A percentile compares a stretch with the other conserved stretches of the same genome.
Conservation (phyloP, 2,113 vertebrate genomes). For the Heliornis fulica region DNA sequence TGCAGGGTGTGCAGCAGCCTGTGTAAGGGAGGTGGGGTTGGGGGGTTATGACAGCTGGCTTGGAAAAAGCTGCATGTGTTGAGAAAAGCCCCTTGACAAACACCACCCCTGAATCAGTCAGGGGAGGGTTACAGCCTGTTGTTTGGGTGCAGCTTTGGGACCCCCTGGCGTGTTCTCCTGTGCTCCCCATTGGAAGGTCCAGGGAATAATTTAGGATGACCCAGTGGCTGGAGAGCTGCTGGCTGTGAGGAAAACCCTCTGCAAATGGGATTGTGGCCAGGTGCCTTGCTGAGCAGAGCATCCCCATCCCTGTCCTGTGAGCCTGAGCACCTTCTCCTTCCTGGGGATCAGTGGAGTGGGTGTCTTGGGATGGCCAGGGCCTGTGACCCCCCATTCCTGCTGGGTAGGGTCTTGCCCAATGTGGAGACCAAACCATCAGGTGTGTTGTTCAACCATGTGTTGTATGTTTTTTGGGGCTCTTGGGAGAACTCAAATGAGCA, state of each 20-base stretch:
- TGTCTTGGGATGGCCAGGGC: not conserved
- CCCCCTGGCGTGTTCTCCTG: fast-evolving
- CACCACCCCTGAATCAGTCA: fast-evolving
- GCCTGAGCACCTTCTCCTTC: fast-evolving
- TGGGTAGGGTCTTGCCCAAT: not conserved
- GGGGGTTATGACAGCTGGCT: not conserved
- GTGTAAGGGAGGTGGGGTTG: not conserved
- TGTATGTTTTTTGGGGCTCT: fast-evolving
- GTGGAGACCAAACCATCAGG: not conserved
- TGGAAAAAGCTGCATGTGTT: fast-evolving
- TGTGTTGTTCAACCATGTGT: fast-evolving
- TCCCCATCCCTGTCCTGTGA: not conserved
- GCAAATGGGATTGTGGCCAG: not conserved
- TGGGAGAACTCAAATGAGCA: not conserved
- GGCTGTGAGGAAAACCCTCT: not conserved
- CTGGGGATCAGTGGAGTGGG: not conserved
- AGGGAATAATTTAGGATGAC: not conserved
- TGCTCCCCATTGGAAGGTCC: not conserved
- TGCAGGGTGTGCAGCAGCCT: not conserved
- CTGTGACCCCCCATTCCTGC: not conserved
- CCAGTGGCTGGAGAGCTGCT: not conserved
- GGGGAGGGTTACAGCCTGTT: not conserved
- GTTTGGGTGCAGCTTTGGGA: not conserved
- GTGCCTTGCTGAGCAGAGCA: not conserved
- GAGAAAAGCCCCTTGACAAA: not conserved